Base-by-base conservation (phyloP, 2,888 invertebrate genomes). In the Rutpela maculata region DNA sequence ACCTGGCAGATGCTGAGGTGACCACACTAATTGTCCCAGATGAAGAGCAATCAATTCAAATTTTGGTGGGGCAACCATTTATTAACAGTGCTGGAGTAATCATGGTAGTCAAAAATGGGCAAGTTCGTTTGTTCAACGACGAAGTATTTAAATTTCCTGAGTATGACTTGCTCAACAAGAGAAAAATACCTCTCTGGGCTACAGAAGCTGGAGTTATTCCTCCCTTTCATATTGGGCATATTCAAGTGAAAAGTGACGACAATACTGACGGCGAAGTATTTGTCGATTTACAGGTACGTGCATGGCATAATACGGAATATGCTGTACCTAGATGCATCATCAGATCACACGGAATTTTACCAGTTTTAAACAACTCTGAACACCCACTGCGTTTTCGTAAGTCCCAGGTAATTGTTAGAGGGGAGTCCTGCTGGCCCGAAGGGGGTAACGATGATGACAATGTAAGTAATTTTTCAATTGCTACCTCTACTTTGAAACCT, bases 61-160 rank as follows among this genome's bases (percentile, higher is more conserved):
- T 15, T 15, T 43, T 43, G 15, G 15, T 65, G 18, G 79, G 79
- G 1, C 79, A 79, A 65, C 59, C 75, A 11, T 72, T 75, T 65
- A 65, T 77, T 11, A 77, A 79, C 38, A 59, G 60, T 17, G 43
- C 67, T 35, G 63, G 78, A 31, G 63, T 67, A 22, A 50, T 62
- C 17, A 62, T 77, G 38, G 56, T 73, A 1, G 31, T 74, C 4
- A 65, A 43, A 18, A 19, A 19, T 17, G 38, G 65, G 12, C 12
- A 43, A 15, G 43, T 43, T 4, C 15, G 43, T 15, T 43, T 43
- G 43, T 43, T 43, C 15, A 43, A 43, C 15, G 43, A 43, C 12
- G 43, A 43, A 43, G 43, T 43, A 15, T 43, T 43, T 43, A 43
- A 43, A 15, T 43, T 43, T 43, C 43, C 43, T 43, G 4, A 15